phyloP scores from a whole-genome alignment of 2,113 vertebrate genomes.

The Paradisaea rubra region DNA sequence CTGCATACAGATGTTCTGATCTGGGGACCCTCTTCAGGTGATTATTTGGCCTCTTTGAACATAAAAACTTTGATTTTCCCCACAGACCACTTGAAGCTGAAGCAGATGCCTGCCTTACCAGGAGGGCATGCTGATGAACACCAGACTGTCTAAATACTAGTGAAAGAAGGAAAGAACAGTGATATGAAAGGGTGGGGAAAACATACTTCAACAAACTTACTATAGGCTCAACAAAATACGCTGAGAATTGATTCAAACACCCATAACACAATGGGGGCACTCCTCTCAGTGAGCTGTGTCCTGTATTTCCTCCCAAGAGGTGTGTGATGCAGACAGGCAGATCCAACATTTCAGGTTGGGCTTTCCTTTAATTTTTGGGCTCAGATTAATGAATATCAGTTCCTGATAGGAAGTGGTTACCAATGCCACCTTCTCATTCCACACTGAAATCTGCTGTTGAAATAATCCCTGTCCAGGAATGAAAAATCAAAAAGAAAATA shows the following conservation, averaged over 20 bases:
- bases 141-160: background rate
- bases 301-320: background rate
- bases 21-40: background rate
- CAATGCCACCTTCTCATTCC: background rate
- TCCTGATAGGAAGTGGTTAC: background rate
- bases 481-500: background rate
- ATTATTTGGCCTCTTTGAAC: background rate
- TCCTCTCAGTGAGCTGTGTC: background rate
- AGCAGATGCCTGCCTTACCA: background rate
- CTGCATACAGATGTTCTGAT: background rate
- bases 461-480: background rate
- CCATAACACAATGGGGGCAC: background rate
- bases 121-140: background rate
- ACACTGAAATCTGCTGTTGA: background rate
- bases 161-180: background rate
- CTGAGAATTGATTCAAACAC: background rate
- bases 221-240: accelerated
- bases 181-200: background rate
- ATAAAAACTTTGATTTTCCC: background rate
- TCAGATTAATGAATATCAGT: background rate
- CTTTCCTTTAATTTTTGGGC: background rate
- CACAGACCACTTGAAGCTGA: background rate
- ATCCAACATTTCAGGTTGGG: background rate
- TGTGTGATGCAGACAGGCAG: background rate
- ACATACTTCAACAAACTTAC: background rate